Base-by-base conservation (phyloP, 2,113 vertebrate genomes). In the Tonatia bakeri region DNA sequence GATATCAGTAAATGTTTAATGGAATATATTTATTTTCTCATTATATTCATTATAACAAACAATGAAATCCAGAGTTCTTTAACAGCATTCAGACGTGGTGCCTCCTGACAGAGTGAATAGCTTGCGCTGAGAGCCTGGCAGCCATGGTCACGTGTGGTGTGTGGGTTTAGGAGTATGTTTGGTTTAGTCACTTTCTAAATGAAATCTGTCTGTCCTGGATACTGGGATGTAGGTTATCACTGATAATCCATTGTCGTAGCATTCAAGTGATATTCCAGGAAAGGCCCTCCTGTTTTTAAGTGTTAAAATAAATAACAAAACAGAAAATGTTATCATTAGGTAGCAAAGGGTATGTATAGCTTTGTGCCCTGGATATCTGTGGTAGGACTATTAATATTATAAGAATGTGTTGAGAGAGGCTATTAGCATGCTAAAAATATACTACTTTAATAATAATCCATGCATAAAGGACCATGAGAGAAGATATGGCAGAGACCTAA, bases 381-480 rank as follows among this genome's bases (percentile, higher is more conserved):
- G 96, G 94, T 93, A 56, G 93, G 96, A 97, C 96, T 91, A 90
- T 98, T 97, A 95, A 96, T 87, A 93, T 98, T 96, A 91, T 95
- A 97, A 96, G 95, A 97, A 98, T 97, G 97, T 98, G 94, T 92
- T 97, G 93, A 97, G 93, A 98, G 93, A 98, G 97, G 91, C 92
- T 94, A 97, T 67, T 97, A 98, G 97, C 97, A 96, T 97, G 96
- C 97, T 97, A 96, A 97, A 98, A 98, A 98, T 98, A 98, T 69
- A 97, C 94, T 96, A 97, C 87, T 98, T 98, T 96, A 98, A 98
- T 97, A 98, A 97, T 98, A 98, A 98, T 97, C 97, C 97, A 93
- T 97, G 98, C 98, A 97, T 98, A 98, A 98, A 98, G 96, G 96
- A 98, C 96, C 92, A 87, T 96, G 98, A 98, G 97, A 98, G 97